A percentile compares a stretch with the other conserved stretches of the same genome.
These are phyloP conservation scores for Syrmaticus mikado DNA, from an alignment of 2,113 vertebrate genomes.

Conservation along the genomic window DNA sequence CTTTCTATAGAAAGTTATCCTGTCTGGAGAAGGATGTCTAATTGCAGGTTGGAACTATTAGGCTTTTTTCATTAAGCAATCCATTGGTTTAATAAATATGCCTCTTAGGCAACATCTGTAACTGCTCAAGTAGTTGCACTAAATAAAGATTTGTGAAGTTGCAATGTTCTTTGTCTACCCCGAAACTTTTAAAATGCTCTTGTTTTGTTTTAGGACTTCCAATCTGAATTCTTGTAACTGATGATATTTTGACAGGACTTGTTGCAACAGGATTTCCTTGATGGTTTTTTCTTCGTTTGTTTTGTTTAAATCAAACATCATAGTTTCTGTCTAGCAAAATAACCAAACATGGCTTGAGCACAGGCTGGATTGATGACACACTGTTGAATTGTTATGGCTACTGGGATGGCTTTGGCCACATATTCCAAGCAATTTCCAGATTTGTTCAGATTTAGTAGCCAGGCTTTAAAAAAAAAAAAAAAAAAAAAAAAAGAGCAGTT, in stretches of 20 bases:
- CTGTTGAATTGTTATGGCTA: not conserved
- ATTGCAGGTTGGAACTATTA: not conserved
- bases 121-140: not conserved
- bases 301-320: not conserved
- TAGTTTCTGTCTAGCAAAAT: not conserved
- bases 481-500: too few species aligned
- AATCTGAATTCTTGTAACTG: not conserved
- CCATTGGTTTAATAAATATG: not conserved
- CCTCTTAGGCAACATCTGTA: not conserved
- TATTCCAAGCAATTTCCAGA: not conserved
- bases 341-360: not conserved
- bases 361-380: not conserved
- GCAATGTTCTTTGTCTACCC: accelerated
- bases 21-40: not conserved
- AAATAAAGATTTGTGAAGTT: not conserved
- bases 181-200: not conserved
- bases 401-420: not conserved
- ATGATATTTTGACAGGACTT: not conserved
- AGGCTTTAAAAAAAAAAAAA: too few species aligned
- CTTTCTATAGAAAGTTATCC: not conserved
- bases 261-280: not conserved
- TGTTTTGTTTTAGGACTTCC: not conserved
- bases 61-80: not conserved
- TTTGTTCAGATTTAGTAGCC: not conserved
- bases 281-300: not conserved